A percentile compares a stretch with the other conserved stretches of the same genome.
Evolutionary conservation across 2,888 invertebrate genomes (phyloP).

Genomic region (Crocallis elinguaria): DNA sequence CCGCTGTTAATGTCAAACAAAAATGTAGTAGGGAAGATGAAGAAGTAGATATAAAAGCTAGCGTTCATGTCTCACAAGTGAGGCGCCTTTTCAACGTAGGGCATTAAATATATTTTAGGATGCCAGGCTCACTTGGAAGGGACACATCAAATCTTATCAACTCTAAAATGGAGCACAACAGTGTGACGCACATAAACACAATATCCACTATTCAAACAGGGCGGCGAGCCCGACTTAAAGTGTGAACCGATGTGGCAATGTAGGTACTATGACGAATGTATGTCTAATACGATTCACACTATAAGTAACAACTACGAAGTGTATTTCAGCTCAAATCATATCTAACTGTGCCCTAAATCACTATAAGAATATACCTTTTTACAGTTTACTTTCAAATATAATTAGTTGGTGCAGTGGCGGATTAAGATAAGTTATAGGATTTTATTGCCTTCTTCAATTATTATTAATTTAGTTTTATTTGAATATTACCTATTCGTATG

Average conservation of each 20-base stretch:
- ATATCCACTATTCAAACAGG: slow-evolving; percentile 75
- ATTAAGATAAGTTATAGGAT: slow-evolving; percentile 6
- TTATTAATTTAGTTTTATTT: no score
- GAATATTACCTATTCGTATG: not conserved
- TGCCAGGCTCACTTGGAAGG: slow-evolving; percentile 76
- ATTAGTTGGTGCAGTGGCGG: slow-evolving; percentile 15
- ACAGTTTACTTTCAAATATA: not conserved
- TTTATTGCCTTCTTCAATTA: no score
- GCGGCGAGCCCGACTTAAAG: slow-evolving; percentile 68
- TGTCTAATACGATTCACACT: slow-evolving; percentile 36
- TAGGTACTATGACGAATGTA: slow-evolving; percentile 19
- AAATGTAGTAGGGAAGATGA: slow-evolving; percentile 45
- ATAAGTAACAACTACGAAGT: slow-evolving; percentile 32
- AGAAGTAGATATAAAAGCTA: slow-evolving; percentile 56
- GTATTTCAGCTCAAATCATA: slow-evolving; percentile 21
- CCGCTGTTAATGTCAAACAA: slow-evolving; percentile 44
- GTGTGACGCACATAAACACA: slow-evolving; percentile 84
- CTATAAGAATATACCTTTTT: no score
- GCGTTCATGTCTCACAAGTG: slow-evolving; percentile 81
- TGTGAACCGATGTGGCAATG: slow-evolving; percentile 46
- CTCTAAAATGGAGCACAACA: slow-evolving; percentile 79
- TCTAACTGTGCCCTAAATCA: slow-evolving; percentile 5
- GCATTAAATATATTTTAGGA: slow-evolving; percentile 60
- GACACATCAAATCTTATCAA: slow-evolving; percentile 67
- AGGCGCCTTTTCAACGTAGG: slow-evolving; percentile 76